Conservation (phyloP, 1,140 invertebrate species). For the Tetramorium simillimum region DNA sequence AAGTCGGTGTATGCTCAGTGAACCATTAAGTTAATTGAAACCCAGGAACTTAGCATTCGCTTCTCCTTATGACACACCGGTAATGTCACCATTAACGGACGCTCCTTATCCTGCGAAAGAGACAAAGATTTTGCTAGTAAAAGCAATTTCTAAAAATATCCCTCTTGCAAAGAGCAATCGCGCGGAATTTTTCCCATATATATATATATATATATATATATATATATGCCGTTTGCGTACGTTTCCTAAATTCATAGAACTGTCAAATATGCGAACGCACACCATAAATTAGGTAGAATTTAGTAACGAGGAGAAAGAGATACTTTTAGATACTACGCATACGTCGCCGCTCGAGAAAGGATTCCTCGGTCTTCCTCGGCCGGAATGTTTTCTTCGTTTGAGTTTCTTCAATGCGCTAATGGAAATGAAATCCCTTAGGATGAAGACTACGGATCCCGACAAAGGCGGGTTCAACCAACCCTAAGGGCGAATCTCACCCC, state of each 20-base stretch:
- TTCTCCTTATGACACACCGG: conserved; percentile 50
- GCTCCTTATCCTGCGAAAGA: conserved; percentile 50
- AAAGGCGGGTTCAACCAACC: conserved; percentile 73
- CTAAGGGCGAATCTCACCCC: conserved; percentile 72
- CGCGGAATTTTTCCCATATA: not conserved
- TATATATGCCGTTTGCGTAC: not conserved
- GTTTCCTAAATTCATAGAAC: conserved; percentile 1
- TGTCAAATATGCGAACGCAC: not conserved
- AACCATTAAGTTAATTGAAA: conserved; percentile 55
- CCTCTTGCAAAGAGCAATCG: not conserved
- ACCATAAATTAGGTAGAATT: not conserved
- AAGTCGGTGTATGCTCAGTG: conserved; percentile 31
- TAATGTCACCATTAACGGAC: conserved; percentile 66
- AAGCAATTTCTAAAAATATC: conserved; percentile 38
- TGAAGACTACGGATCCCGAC: conserved; percentile 67
- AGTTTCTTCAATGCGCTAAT: conserved; percentile 76
- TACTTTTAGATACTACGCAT: not conserved
- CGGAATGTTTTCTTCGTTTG: conserved; percentile 57
- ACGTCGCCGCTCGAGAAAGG: conserved; percentile 7
- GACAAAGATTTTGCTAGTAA: conserved; percentile 13
- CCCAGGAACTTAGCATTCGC: conserved; percentile 49
- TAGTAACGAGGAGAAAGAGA: not conserved
- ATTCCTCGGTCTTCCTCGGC: conserved; percentile 42
- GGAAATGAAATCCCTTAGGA: conserved; percentile 79
- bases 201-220: too few species aligned